Conservation (phyloP, 2,888 invertebrate genomes). For the Cryptocephalus primarius region DNA sequence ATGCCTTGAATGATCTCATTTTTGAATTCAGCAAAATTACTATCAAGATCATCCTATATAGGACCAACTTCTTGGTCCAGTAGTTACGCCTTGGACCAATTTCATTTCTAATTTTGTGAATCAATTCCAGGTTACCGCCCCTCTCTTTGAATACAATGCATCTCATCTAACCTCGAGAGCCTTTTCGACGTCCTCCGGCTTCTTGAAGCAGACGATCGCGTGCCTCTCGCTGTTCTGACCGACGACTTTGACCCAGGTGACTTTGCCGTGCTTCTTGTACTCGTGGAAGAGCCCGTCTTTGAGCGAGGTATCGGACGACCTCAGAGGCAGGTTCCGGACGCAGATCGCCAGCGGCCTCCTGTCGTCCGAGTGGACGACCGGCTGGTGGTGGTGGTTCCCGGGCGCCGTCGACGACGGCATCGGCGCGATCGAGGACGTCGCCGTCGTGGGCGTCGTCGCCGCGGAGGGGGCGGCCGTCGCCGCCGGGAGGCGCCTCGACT, state of each 20-base stretch:
- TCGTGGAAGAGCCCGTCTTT: slow-evolving; percentile 97
- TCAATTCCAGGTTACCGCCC: too few species aligned
- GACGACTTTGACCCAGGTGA: slow-evolving; percentile 81
- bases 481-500: slow-evolving; percentile 35
- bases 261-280: slow-evolving; percentile 97
- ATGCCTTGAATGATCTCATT: too few species aligned
- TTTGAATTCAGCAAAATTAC: too few species aligned
- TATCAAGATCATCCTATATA: too few species aligned
- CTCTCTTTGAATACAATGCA: too few species aligned
- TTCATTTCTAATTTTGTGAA: too few species aligned
- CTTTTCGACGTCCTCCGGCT: slow-evolving; percentile 93
- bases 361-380: slow-evolving; percentile 45
- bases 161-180: slow-evolving; percentile 55
- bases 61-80: too few species aligned
- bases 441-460: slow-evolving; percentile 1
- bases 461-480: slow-evolving; percentile 27
- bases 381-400: slow-evolving; percentile 13
- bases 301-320: slow-evolving; percentile 86
- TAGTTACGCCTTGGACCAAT: too few species aligned
- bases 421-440: background rate
- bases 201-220: slow-evolving; percentile 92
- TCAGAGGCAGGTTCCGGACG: slow-evolving; percentile 79
- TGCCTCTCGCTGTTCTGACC: slow-evolving; percentile 86
- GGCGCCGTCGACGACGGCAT: slow-evolving; percentile 4
- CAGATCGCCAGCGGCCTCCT: slow-evolving; percentile 79